Conservation (phyloP, 2,797 vertebrate species). For the Petrocephalus sullivani region DNA sequence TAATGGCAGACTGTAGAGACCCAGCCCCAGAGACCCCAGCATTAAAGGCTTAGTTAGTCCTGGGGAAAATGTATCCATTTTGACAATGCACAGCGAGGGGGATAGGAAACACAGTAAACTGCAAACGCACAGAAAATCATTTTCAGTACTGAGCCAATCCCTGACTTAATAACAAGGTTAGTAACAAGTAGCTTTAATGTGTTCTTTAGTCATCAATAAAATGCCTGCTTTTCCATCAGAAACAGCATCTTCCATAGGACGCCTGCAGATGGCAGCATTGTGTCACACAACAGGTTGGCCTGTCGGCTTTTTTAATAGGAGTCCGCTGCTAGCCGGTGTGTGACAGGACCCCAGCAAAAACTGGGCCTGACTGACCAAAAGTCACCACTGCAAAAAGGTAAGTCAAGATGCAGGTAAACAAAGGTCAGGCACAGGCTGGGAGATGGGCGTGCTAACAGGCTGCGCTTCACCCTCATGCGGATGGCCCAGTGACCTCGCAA, state of each 20-base stretch:
- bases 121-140: background rate
- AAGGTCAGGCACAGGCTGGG: background rate
- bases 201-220: background rate
- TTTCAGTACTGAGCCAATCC: background rate
- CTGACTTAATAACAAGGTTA: background rate
- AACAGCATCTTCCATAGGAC: background rate
- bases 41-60: background rate
- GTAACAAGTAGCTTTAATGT: background rate
- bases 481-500: background rate
- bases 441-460: background rate
- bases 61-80: background rate
- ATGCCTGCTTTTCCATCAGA: background rate
- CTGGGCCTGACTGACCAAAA: background rate
- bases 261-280: conserved; percentile 21
- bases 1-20: background rate
- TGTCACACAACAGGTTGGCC: background rate
- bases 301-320: too few species aligned
- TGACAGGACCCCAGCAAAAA: background rate
- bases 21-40: background rate
- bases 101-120: background rate
- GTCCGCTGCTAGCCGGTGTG: background rate
- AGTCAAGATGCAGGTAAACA: background rate
- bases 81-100: background rate
- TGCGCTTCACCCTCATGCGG: background rate
- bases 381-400: background rate